A percentile compares a stretch with the other conserved stretches of the same genome.
These are phyloP conservation scores for Palythoa heliodiscus DNA, from an alignment of 92 coral and sea anemone species.

Conservation along the genomic window DNA sequence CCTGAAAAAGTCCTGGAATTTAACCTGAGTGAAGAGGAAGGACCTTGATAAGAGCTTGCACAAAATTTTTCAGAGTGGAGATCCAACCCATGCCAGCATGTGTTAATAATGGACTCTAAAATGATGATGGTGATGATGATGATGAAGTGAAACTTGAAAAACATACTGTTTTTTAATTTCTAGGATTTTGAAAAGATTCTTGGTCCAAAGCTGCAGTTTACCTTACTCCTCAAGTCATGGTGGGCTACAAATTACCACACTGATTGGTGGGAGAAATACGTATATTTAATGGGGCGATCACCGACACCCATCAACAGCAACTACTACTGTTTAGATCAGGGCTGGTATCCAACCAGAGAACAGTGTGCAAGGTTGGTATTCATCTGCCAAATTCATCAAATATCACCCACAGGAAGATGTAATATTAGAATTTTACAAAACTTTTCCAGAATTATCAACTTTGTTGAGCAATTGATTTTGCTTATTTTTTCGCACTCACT, in stretches of 20 bases:
- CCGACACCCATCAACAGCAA: conserved; percentile 94
- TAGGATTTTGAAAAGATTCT: conserved; percentile 93
- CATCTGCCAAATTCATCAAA: background rate
- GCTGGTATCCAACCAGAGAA: conserved; percentile 89
- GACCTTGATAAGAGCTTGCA: no score
- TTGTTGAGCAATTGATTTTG: background rate
- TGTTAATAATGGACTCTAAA: no score
- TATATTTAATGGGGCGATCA: conserved; percentile 88
- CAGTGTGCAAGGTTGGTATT: conserved; percentile 82
- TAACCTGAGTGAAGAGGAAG: no score
- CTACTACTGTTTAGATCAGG: conserved; percentile 95
- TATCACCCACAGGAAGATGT: background rate
- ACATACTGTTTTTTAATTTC: background rate
- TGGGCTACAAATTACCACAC: conserved; percentile 93
- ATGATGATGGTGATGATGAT: no score
- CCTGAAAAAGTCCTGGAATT: no score
- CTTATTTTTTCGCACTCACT: background rate
- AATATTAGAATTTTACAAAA: background rate
- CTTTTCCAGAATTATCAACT: no score
- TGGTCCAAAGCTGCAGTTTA: conserved; percentile 96
- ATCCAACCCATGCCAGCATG: no score
- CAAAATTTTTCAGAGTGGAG: no score
- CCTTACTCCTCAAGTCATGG: conserved; percentile 90
- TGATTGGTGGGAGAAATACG: conserved; percentile 99
- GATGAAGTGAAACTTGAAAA: background rate